A percentile compares a stretch with the other conserved stretches of the same genome.
Conservation (phyloP, 2,888 invertebrate species). For the Amiota communis region DNA sequence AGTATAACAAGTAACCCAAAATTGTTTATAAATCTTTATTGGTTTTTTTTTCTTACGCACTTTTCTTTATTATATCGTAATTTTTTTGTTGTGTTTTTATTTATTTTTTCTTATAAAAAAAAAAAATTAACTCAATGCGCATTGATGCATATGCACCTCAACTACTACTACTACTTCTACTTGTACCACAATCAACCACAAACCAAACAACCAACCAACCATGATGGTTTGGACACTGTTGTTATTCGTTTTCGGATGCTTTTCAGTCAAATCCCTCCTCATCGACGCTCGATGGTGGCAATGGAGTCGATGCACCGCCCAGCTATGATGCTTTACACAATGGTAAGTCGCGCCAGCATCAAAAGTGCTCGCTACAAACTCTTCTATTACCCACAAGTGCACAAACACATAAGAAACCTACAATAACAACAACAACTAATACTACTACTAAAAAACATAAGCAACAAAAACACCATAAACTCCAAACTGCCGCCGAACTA, state of each 20-base stretch:
- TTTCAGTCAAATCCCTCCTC: conserved; percentile 71
- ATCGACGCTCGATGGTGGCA: conserved; percentile 68
- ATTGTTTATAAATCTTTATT: conserved; percentile 60
- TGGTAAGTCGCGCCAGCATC: conserved; percentile 73
- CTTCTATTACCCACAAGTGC: conserved; percentile 66
- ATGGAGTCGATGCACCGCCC: conserved; percentile 66
- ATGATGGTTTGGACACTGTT: not conserved
- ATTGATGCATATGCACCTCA: conserved; percentile 53
- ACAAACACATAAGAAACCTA: conserved; percentile 66
- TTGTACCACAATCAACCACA: conserved; percentile 37
- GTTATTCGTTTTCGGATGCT: not conserved
- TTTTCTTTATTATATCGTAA: conserved; percentile 46
- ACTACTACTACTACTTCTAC: conserved; percentile 39
- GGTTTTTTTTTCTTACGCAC: conserved; percentile 49
- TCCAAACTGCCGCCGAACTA: conserved; percentile 53
- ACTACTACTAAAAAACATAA: conserved; percentile 45
- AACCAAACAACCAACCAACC: conserved; percentile 40
- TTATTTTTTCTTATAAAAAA: conserved; percentile 8
- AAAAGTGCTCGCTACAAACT: conserved; percentile 69
- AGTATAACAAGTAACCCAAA: conserved; percentile 39
- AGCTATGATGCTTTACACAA: conserved; percentile 74
- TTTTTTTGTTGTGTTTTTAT: conserved; percentile 41
- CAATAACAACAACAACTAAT: too few relatives aligned
- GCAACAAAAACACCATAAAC: conserved; percentile 58
- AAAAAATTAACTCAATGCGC: conserved; percentile 51